Evolutionary conservation across 2,797 vertebrate genomes (phyloP).

Genomic region (Scolopax rusticola): DNA sequence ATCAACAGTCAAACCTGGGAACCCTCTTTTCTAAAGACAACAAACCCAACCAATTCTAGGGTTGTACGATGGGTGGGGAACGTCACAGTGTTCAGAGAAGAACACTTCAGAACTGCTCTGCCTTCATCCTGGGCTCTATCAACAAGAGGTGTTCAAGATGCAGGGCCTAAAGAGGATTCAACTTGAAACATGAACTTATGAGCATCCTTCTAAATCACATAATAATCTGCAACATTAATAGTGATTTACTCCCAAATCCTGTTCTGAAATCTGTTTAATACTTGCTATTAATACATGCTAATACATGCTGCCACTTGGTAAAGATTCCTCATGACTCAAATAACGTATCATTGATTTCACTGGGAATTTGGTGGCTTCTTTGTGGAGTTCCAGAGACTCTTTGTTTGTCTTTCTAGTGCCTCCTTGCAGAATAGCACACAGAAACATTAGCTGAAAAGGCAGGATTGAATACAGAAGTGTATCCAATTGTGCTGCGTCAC

Average conservation of each 20-base stretch:
- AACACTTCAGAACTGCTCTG: background rate
- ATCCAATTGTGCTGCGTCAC: background rate
- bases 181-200: background rate
- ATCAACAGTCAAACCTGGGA: background rate
- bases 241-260: background rate
- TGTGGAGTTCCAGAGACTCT: conserved; percentile 79
- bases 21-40: background rate
- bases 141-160: background rate
- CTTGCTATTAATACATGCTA: background rate
- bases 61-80: background rate
- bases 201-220: background rate
- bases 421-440: conserved; percentile 70
- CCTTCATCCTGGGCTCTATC: background rate
- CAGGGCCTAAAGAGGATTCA: background rate
- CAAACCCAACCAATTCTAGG: background rate
- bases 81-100: too few relatives aligned
- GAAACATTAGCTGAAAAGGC: background rate
- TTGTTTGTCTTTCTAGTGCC: conserved; percentile 75
- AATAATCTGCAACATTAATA: background rate
- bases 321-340: conserved; percentile 41
- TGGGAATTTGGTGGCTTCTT: conserved; percentile 77
- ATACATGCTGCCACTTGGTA: background rate
- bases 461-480: background rate
- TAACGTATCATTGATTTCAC: conserved; percentile 73
- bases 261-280: background rate